Percentiles rank a stretch among this genome's conserved stretches.
Conservation (phyloP, 2,797 vertebrate species). For the Ceryle rudis region DNA sequence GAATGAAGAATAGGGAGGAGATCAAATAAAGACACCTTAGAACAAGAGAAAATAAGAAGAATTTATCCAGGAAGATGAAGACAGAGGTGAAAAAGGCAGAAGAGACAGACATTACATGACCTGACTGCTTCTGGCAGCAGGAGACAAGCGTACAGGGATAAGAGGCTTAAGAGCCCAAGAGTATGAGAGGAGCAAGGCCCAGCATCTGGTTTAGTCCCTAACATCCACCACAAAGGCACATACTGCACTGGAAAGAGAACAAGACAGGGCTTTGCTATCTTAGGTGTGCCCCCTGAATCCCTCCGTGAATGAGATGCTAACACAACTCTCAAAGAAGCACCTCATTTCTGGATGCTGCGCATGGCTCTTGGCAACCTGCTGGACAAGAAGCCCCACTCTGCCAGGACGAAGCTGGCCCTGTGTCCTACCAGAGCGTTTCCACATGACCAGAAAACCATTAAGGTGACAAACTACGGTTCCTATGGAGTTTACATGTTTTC, state of each 20-base stretch:
- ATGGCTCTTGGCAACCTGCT: fast-evolving
- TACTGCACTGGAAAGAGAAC: neutral
- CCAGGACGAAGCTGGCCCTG: neutral
- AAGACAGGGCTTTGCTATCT: neutral
- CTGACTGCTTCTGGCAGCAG: neutral
- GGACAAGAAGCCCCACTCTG: fast-evolving
- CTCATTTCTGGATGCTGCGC: neutral
- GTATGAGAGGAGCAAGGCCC: fast-evolving
- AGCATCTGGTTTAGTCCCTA: neutral
- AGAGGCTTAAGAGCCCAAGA: neutral
- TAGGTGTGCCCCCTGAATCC: neutral
- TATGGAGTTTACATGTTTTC: neutral
- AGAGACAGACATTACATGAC: neutral
- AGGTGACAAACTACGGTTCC: neutral
- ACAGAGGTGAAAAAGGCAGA: fast-evolving
- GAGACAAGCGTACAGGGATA: fast-evolving
- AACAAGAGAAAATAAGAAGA: neutral
- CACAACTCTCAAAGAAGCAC: fast-evolving
- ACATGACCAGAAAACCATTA: neutral
- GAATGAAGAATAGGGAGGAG: neutral
- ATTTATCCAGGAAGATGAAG: neutral
- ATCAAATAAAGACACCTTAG: neutral
- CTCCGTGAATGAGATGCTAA: fast-evolving
- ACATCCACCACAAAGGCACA: neutral
- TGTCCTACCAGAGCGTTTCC: neutral